Evolutionary conservation across 2,888 invertebrate genomes (phyloP).

Genomic region (Spilarctia lutea): DNA sequence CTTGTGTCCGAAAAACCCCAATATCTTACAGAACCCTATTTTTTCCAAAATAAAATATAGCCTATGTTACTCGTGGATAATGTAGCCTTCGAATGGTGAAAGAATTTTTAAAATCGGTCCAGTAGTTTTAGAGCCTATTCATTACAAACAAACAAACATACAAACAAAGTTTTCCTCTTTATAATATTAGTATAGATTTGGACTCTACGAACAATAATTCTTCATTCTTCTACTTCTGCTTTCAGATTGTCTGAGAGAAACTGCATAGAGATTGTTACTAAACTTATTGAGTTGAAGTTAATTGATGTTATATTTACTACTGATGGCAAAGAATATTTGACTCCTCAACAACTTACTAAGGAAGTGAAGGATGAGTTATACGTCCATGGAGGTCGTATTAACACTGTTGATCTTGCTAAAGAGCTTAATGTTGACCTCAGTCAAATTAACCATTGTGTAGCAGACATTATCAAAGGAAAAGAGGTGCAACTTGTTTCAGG

Average conservation of each 20-base stretch:
- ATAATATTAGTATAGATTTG: no score
- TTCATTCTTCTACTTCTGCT: slow-evolving; percentile 30
- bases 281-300: slow-evolving; percentile 93
- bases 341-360: slow-evolving; percentile 94
- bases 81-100: no score
- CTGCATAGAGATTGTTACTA: slow-evolving; percentile 97
- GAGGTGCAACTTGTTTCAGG: slow-evolving; percentile 93
- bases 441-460: slow-evolving; percentile 88
- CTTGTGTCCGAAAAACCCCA: no score
- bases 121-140: no score
- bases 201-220: no score
- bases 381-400: slow-evolving; percentile 95
- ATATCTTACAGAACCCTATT: no score
- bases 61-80: no score
- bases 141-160: no score
- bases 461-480: slow-evolving; percentile 91
- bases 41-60: no score
- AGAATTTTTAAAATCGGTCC: no score
- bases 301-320: slow-evolving; percentile 97
- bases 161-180: no score
- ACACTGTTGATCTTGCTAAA: slow-evolving; percentile 95
- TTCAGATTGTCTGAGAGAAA: slow-evolving; percentile 97
- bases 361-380: slow-evolving; percentile 97
- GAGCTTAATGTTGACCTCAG: slow-evolving; percentile 95
- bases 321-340: slow-evolving; percentile 99